Evolutionary conservation across 2,888 invertebrate genomes (phyloP), one percentile per base, ranked within the genome.

Genomic region (Prenolepis imparis): DNA sequence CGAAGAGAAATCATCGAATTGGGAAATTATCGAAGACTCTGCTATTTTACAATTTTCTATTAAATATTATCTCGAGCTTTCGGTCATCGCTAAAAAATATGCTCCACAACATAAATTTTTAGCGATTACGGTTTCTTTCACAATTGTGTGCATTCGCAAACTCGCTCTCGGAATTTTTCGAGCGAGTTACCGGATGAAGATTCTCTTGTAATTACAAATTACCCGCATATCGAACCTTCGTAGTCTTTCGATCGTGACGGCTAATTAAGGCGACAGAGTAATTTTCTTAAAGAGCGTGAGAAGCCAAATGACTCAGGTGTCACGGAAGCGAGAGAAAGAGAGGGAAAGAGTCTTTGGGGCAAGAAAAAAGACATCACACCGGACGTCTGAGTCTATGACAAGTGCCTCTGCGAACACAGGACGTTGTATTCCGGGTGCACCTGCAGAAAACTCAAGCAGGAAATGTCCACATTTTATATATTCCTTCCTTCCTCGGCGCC

Each of bases 371-470:
- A 82, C 24, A 68, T 72, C 77, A 66, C 61, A 66, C 61, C 24
- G 87, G 84, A 89, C 92, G 92, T 91, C 92, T 93, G 93, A 90
- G 88, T 85, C 75, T 82, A 3, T 83, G 82, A 84, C 90, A 88
- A 92, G 89, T 91, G 89, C 86, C 73, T 52, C 73, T 78, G 68
- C 5, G 72, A 84, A 67, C 85, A 89, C 85, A 89, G 86, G 84
- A 87, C 85, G 85, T 72, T 41, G 57, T 86, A 84, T 88, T 67
- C 77, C 75, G 55, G 82, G 81, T 81, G 84, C 91, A 92, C 90
- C 91, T 91, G 92, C 90, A 84, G 63, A 73, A 67, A 68, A 78
- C 72, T 68, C 83, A 68, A 67, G 74, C 88, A 90, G 89, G 89
- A 89, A 89, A 82, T 88, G 85, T 91, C 91, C 91, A 90, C 92